These are phyloP conservation scores for Pomacea canaliculata DNA, from an alignment of 2,888 invertebrate genomes.

Conservation along the genomic window DNA sequence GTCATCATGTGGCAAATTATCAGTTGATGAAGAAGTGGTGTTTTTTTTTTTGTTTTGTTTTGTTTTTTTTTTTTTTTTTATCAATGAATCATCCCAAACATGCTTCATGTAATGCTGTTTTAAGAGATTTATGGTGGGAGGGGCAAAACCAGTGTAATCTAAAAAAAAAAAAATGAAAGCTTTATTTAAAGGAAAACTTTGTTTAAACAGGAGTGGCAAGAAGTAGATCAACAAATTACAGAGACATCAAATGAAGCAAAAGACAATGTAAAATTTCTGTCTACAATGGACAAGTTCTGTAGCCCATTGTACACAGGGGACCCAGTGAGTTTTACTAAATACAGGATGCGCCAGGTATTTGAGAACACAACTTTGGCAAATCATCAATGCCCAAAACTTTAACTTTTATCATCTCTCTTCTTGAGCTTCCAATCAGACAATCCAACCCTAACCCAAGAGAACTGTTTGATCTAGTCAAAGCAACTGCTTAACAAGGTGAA, in stretches of 20 bases:
- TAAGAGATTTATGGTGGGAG: too few relatives aligned
- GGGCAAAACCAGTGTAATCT: too few relatives aligned
- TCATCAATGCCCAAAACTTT: not conserved
- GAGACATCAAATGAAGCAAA: slow-evolving; percentile 68
- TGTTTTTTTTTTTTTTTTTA: too few relatives aligned
- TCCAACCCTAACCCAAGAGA: too few relatives aligned
- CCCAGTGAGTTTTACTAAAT: slow-evolving; percentile 53
- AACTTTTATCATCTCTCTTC: not conserved
- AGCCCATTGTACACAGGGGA: slow-evolving; percentile 67
- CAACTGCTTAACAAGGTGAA: not conserved
- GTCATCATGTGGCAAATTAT: too few relatives aligned
- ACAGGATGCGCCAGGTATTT: not conserved
- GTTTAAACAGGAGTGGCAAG: slow-evolving; percentile 36
- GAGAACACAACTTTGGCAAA: too few relatives aligned
- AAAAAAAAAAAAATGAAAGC: too few relatives aligned
- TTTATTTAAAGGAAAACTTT: not conserved
- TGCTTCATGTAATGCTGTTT: too few relatives aligned
- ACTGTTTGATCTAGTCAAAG: not conserved
- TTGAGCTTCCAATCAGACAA: too few relatives aligned
- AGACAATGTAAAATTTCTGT: slow-evolving; percentile 68
- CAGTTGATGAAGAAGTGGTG: too few relatives aligned
- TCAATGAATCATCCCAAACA: too few relatives aligned
- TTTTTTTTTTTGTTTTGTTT: too few relatives aligned
- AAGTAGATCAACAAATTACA: slow-evolving; percentile 63
- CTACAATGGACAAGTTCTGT: slow-evolving; percentile 67